A percentile compares a stretch with the other conserved stretches of the same genome.
Evolutionary conservation across 2,113 vertebrate species (phyloP).

Genomic region (Fulica atra): DNA sequence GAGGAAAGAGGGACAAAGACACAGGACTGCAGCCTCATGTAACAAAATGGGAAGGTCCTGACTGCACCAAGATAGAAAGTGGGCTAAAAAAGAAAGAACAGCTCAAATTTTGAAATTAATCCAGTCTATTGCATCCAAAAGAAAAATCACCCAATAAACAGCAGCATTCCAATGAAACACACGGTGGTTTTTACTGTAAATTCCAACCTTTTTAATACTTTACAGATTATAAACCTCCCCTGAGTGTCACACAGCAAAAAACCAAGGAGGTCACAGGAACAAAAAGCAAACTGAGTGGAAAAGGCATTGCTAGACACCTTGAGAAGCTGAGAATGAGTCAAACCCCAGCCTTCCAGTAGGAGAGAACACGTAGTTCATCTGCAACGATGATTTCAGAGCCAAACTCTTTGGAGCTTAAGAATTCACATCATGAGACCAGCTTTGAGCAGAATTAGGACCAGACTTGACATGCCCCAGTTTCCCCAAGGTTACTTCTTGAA

Average conservation of each 20-base stretch:
- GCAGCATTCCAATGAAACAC: neutral
- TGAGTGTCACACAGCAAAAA: neutral
- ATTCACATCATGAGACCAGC: neutral
- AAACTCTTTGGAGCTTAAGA: neutral
- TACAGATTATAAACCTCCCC: neutral
- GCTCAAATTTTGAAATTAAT: neutral
- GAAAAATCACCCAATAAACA: neutral
- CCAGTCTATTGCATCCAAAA: neutral
- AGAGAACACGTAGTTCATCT: neutral
- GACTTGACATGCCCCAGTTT: conserved; percentile 41
- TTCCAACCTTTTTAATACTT: neutral
- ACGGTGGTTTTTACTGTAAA: neutral
- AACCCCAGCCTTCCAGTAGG: neutral
- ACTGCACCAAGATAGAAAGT: neutral
- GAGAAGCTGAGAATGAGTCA: neutral
- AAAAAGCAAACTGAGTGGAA: neutral
- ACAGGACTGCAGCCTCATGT: accelerated
- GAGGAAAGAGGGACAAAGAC: neutral
- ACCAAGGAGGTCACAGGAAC: neutral
- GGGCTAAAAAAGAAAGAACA: neutral
- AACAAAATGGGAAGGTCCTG: neutral
- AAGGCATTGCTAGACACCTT: neutral
- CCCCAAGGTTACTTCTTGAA: conserved; percentile 30
- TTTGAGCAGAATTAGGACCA: conserved; percentile 20
- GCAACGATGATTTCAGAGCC: neutral